These are phyloP conservation scores for Coenonympha arcania DNA, from an alignment of 2,888 invertebrate genomes.

Conservation along the genomic window DNA sequence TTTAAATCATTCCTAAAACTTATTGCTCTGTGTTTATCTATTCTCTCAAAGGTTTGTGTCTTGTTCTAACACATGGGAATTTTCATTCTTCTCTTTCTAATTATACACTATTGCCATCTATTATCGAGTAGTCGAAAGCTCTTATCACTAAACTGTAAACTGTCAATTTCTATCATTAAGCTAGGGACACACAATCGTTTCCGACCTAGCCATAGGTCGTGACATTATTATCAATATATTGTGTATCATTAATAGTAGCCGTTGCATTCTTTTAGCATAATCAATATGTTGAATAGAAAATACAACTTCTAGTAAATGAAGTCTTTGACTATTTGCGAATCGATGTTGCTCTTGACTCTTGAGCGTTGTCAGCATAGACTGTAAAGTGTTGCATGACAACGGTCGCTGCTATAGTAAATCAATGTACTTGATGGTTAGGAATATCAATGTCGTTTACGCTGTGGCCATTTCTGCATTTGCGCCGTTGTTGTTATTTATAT, in stretches of 20 bases:
- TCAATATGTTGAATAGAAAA: constrained; percentile 2
- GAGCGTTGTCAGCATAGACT: constrained; percentile 62
- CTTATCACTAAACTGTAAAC: no score
- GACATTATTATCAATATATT: no score
- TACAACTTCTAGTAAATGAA: constrained; percentile 7
- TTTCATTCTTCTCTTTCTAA: no score
- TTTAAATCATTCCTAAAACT: no score
- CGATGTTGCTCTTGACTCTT: constrained; percentile 47
- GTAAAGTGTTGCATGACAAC: constrained; percentile 58
- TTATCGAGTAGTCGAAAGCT: no score
- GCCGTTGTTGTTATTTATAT: neutral
- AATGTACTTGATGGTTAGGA: neutral
- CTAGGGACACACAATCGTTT: no score
- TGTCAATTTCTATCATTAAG: no score
- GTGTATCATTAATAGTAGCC: constrained; percentile 14
- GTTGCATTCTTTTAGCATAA: constrained; percentile 4
- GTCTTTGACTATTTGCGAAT: constrained; percentile 30
- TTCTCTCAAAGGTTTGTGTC: no score
- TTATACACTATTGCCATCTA: no score
- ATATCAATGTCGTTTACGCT: constrained; percentile 8
- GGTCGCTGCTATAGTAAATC: constrained; percentile 33
- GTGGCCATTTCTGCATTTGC: constrained; percentile 11
- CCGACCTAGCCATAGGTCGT: no score
- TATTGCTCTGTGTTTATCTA: no score
- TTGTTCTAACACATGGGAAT: no score